These are phyloP conservation scores for Cryptocephalus moraei DNA, from an alignment of 2,888 invertebrate species.

Conservation along the genomic window DNA sequence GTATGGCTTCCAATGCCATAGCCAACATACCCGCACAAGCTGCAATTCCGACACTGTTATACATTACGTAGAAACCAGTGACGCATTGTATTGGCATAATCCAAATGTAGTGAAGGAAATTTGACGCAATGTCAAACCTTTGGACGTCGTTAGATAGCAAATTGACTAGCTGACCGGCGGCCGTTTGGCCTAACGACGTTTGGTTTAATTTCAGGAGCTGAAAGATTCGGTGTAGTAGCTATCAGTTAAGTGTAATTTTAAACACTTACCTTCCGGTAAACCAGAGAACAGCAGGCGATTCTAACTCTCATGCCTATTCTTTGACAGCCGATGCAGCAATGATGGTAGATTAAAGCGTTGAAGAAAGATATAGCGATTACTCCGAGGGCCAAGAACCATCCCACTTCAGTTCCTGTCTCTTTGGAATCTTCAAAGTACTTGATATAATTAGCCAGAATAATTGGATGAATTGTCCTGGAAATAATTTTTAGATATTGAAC, in stretches of 20 bases:
- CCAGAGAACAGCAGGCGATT: conserved; percentile 64
- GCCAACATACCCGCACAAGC: conserved; percentile 52
- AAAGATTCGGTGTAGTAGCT: background rate
- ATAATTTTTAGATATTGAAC: background rate
- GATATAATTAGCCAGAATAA: conserved; percentile 49
- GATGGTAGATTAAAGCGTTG: conserved; percentile 56
- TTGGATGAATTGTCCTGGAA: conserved; percentile 49
- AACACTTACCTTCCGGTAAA: conserved; percentile 64
- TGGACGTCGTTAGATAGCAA: conserved; percentile 77
- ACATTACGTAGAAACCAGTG: conserved; percentile 51
- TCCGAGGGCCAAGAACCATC: conserved; percentile 54
- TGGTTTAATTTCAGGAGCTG: conserved; percentile 53
- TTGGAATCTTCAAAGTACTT: conserved; percentile 25
- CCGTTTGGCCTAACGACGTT: conserved; percentile 66
- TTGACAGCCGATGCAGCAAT: conserved; percentile 43
- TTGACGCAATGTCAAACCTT: conserved; percentile 62
- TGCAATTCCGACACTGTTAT: conserved; percentile 43
- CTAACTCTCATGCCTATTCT: conserved; percentile 68
- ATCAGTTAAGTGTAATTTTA: background rate
- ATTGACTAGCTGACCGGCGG: conserved; percentile 74
- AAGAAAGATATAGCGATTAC: conserved; percentile 49
- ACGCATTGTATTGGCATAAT: conserved; percentile 66
- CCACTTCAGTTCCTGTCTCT: conserved; percentile 30
- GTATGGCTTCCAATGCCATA: conserved; percentile 43
- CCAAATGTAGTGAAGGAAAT: conserved; percentile 70